These are phyloP conservation scores for Cheilosia vulpina DNA, from an alignment of 2,888 invertebrate species.

Conservation along the genomic window DNA sequence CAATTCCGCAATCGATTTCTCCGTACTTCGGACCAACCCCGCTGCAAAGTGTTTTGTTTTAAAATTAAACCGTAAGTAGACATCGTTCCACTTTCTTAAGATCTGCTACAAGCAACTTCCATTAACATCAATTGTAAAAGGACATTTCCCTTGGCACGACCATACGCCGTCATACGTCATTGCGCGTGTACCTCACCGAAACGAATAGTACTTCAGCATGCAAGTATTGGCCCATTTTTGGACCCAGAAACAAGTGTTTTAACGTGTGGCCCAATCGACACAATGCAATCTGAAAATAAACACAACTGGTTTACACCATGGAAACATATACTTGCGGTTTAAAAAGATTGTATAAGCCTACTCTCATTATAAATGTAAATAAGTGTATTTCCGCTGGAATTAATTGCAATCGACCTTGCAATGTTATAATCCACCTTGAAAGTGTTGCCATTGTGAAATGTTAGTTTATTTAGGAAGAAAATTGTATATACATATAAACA, in stretches of 20 bases:
- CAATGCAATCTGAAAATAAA: slow-evolving; percentile 34
- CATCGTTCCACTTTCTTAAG: slow-evolving; percentile 13
- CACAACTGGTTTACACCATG: slow-evolving; percentile 20
- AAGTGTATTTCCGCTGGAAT: slow-evolving; percentile 8
- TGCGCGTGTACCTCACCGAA: slow-evolving; percentile 10
- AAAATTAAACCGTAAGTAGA: background rate
- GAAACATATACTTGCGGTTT: background rate
- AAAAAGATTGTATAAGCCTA: slow-evolving; percentile 1
- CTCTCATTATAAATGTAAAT: slow-evolving; percentile 9
- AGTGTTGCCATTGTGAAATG: background rate
- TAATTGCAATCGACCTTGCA: slow-evolving; percentile 33
- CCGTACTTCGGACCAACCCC: no score
- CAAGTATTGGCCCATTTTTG: slow-evolving; percentile 45
- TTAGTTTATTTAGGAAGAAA: background rate
- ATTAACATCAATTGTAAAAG: slow-evolving; percentile 13
- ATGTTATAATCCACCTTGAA: background rate
- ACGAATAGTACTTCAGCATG: slow-evolving; percentile 52
- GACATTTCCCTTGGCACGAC: slow-evolving; percentile 4
- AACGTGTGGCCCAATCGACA: slow-evolving; percentile 37
- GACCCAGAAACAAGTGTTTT: slow-evolving; percentile 26
- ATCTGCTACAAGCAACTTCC: slow-evolving; percentile 8
- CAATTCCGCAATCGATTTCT: no score
- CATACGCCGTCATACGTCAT: background rate
- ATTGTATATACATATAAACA: background rate
- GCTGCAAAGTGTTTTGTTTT: background rate